Evolutionary conservation across 2,888 invertebrate species (phyloP).

Genomic region (Ditylenchus weischeri): DNA sequence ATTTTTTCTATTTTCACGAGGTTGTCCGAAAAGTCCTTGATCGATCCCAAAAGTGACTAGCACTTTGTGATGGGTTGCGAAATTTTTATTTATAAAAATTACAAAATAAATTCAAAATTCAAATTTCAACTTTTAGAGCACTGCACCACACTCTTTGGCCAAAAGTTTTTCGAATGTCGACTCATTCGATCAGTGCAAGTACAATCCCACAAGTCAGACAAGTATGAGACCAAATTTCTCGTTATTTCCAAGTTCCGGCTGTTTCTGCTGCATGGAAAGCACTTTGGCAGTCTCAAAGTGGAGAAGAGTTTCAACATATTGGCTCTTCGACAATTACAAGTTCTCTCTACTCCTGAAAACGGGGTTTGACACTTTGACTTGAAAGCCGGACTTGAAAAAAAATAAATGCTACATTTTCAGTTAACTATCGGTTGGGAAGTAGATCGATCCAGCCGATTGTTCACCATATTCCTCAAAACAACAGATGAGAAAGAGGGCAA

Average conservation of each 20-base stretch:
- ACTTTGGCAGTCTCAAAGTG: constrained; percentile 45
- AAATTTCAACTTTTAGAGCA: constrained; percentile 54
- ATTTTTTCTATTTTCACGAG: too few relatives aligned
- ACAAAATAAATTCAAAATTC: too few relatives aligned
- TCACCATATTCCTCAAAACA: background rate
- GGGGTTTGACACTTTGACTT: background rate
- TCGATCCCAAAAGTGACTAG: too few relatives aligned
- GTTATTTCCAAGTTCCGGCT: constrained; percentile 55
- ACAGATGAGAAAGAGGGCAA: constrained; percentile 18
- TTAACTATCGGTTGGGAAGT: constrained; percentile 34
- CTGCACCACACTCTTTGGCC: constrained; percentile 49
- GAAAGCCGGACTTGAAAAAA: constrained; percentile 4
- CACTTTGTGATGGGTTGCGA: too few relatives aligned
- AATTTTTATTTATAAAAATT: too few relatives aligned
- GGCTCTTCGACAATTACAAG: constrained; percentile 41
- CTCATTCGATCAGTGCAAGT: constrained; percentile 35
- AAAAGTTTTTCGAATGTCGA: constrained; percentile 56
- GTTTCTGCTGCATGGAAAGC: constrained; percentile 50
- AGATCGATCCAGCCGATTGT: constrained; percentile 14
- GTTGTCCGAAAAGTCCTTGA: too few relatives aligned
- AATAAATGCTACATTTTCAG: constrained; percentile 16
- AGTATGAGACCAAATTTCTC: constrained; percentile 48
- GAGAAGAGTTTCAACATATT: constrained; percentile 53
- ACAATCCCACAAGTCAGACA: constrained; percentile 43
- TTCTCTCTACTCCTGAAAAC: constrained; percentile 6